phyloP scores from a whole-genome alignment of 53 echinoderm and acorn worm species.

The Holothuria leucospilota region DNA sequence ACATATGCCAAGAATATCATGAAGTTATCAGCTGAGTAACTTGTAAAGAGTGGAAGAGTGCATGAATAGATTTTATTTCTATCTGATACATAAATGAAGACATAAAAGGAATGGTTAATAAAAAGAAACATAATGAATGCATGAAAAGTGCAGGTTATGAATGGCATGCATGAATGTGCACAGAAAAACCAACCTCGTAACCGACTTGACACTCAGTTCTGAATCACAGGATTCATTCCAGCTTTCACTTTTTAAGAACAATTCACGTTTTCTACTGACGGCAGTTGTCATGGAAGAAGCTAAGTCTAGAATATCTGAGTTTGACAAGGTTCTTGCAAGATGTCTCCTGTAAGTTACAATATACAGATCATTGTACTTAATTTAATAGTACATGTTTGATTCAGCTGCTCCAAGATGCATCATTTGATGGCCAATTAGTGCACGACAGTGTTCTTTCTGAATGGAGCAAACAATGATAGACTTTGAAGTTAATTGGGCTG shows the following conservation, averaged over 20 bases:
- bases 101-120: too few relatives aligned
- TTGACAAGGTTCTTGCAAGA: neutral
- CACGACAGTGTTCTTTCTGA: too few relatives aligned
- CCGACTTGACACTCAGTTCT: constrained; percentile 23
- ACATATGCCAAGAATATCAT: too few relatives aligned
- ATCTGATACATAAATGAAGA: too few relatives aligned
- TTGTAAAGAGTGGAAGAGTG: too few relatives aligned
- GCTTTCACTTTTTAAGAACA: constrained; percentile 3
- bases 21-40: too few relatives aligned
- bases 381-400: too few relatives aligned
- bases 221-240: constrained; percentile 25
- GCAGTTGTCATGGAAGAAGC: neutral
- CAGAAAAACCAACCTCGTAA: constrained; percentile 17
- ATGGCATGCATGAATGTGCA: neutral
- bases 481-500: too few relatives aligned
- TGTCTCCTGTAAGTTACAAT: constrained; percentile 17
- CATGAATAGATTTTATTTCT: too few relatives aligned
- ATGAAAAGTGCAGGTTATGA: neutral
- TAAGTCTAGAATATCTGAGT: neutral
- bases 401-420: too few relatives aligned
- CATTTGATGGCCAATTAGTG: too few relatives aligned
- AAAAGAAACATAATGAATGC: neutral
- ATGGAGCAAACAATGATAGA: too few relatives aligned
- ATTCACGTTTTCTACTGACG: constrained; percentile 15
- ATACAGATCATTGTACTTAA: neutral